These are phyloP conservation scores for Crocodylus rhombifer DNA, from an alignment of 2,797 vertebrate genomes.

Conservation along the genomic window DNA sequence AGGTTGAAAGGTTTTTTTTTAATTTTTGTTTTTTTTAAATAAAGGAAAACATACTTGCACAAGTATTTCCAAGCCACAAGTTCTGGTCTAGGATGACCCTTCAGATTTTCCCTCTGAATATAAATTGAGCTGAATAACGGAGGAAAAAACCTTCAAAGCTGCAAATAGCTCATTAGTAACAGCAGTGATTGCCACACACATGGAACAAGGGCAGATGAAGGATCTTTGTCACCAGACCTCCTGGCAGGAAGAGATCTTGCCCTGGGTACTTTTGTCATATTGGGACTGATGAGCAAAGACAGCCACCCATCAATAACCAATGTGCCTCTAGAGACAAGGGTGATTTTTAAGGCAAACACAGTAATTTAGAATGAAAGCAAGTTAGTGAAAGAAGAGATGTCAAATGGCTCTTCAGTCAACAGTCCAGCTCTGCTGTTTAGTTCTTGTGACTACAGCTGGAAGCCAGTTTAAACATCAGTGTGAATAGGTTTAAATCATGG, in stretches of 20 bases:
- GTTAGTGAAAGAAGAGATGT: background rate
- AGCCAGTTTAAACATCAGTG: background rate
- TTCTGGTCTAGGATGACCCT: background rate
- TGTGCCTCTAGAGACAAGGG: fast-evolving
- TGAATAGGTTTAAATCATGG: background rate
- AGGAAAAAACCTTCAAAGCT: background rate
- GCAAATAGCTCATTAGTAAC: background rate
- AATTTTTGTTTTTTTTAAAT: background rate
- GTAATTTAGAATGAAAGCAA: background rate
- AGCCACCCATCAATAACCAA: background rate
- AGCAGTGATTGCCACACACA: fast-evolving
- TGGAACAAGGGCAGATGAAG: background rate
- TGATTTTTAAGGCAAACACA: background rate
- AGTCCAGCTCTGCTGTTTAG: background rate
- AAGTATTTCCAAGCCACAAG: background rate
- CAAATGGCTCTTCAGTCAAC: background rate
- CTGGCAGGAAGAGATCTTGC: background rate
- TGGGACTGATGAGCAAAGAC: background rate
- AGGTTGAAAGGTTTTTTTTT: background rate
- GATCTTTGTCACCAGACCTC: background rate
- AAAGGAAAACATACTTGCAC: background rate
- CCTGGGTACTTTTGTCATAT: background rate
- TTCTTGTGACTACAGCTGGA: background rate
- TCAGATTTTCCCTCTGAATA: background rate
- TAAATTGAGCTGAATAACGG: background rate